phyloP scores from a whole-genome alignment of 2,113 vertebrate genomes.

The Eira barbara region DNA sequence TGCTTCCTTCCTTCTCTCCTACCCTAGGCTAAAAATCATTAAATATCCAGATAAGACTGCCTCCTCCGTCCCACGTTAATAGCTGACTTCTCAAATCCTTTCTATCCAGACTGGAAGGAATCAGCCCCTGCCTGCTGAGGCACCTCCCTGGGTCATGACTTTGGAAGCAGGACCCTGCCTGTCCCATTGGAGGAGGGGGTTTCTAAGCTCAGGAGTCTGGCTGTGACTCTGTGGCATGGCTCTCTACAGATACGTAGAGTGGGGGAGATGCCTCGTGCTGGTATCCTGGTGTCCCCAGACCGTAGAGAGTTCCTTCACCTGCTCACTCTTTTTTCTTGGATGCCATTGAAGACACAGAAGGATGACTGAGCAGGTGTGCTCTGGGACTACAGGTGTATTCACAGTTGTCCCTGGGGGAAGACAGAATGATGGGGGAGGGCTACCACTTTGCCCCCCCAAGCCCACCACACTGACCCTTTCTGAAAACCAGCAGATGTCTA shows the following conservation, averaged over 20 bases:
- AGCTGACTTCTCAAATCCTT: neutral
- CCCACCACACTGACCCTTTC: neutral
- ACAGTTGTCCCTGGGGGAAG: accelerated
- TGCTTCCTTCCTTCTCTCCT: neutral
- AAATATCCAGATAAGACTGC: constrained; percentile 33
- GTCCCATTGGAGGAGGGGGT: neutral
- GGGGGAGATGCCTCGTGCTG: neutral
- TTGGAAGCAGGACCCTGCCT: neutral
- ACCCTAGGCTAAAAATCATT: neutral
- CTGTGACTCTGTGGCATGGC: neutral
- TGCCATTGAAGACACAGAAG: neutral
- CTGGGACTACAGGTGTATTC: neutral
- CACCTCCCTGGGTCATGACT: neutral
- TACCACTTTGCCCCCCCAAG: neutral
- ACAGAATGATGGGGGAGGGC: neutral
- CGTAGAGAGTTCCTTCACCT: neutral
- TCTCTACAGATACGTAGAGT: accelerated
- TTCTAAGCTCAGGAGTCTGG: neutral
- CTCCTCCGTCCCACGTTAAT: neutral
- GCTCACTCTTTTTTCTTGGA: neutral
- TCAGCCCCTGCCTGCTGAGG: neutral
- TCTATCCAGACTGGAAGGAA: neutral
- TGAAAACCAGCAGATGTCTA: neutral
- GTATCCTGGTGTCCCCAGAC: neutral
- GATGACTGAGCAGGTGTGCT: no score